Evolutionary conservation across 92 coral and sea anemone species (phyloP), one percentile per base, ranked within the genome.

Genomic region (Bergia puertoricense): DNA sequence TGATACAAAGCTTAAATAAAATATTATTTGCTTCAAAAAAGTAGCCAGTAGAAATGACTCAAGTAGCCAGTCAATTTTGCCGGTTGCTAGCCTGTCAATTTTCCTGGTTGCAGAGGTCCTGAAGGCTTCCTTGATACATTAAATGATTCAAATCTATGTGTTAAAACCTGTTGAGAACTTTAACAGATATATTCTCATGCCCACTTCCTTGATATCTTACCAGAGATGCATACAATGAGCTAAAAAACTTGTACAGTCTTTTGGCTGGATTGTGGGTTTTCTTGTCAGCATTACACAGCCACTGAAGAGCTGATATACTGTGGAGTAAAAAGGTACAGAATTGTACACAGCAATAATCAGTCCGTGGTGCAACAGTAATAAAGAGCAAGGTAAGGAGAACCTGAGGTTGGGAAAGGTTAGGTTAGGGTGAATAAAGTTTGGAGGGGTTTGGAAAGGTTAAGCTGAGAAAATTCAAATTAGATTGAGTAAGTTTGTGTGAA

Each of bases 221-320:
- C 94, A 97, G 77, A 84, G 95, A 91, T 44, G 98, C 94, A 88
- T 97, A 97, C 36, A 97, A 84, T 38, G 99, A 97, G 59, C 91
- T 89, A 85, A 97, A 97, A 88, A 97, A 97, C 81, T 90, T 92
- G 84, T 91, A 89, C 15, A 97, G 91, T 76, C 99, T 89, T 73
- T 96, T 94, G 2, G 89, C 92, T 50, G 98, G 99, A 79, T 95
- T 97, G 46, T 97, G 98, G 40, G 90, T 92, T 65, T 89, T 97
- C 77, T 97, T 97, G 89, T 97, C 98, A 45, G 99, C 98, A 94
- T 94, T 97, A 89, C 99, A 97, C 13, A 97, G 88, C 99, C 99
- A 97, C 93, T 97, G 99, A 16, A 97, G 95, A 50, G 99, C 98
- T 66, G 99, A 97, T 77, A 97, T 92, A 86, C 98, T 95, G 68